phyloP scores from a whole-genome alignment of 2,888 invertebrate genomes.

The Drosophila yooni region DNA sequence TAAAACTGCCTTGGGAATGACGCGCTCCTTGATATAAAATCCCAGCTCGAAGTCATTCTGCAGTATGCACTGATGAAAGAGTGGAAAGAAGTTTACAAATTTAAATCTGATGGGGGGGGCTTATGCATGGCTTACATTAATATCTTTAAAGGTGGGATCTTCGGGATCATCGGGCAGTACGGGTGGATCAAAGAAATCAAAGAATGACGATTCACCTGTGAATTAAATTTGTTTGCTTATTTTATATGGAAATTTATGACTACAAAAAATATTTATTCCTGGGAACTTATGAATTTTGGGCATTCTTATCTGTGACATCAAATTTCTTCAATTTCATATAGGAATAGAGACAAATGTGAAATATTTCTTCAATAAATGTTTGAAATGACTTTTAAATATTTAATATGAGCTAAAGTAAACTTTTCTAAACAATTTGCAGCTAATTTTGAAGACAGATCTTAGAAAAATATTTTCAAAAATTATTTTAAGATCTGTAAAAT shows the following conservation, averaged over 20 bases:
- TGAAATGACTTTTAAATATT: background rate
- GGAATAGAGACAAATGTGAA: background rate
- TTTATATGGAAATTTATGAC: background rate
- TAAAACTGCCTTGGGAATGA: constrained; percentile 97
- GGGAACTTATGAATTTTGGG: background rate
- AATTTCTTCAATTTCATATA: background rate
- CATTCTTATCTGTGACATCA: background rate
- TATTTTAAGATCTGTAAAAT: background rate
- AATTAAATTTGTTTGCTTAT: background rate
- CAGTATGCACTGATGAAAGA: constrained; percentile 68
- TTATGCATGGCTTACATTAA: constrained; percentile 61
- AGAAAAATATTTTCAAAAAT: background rate
- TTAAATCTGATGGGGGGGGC: accelerated
- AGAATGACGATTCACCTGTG: constrained; percentile 88
- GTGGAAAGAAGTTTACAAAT: background rate
- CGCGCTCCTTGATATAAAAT: constrained; percentile 97
- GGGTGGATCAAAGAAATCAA: constrained; percentile 95
- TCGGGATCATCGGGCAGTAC: constrained; percentile 75
- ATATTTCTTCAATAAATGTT: background rate
- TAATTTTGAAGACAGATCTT: background rate
- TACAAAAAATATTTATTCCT: background rate
- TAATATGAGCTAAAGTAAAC: background rate
- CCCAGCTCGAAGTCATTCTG: constrained; percentile 98
- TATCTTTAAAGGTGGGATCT: constrained; percentile 76
- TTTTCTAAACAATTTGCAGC: too few species aligned